A percentile compares a stretch with the other conserved stretches of the same genome.
Conservation (phyloP, 2,113 vertebrate species). For the Sapajus apella region DNA sequence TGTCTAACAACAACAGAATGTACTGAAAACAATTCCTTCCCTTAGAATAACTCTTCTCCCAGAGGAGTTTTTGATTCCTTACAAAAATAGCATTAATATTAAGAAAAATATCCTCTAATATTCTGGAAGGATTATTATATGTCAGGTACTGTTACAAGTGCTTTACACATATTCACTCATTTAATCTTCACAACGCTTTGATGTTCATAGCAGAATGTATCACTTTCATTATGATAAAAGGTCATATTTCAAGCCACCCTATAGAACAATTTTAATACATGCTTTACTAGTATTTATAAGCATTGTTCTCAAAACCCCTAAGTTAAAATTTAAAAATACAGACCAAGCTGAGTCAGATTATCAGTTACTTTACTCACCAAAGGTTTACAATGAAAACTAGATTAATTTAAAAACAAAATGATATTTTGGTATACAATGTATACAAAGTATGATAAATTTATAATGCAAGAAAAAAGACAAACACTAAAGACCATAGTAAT, state of each 20-base stretch:
- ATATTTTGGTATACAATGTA: neutral
- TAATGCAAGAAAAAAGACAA: neutral
- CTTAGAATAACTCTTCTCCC: neutral
- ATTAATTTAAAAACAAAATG: neutral
- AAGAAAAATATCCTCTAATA: neutral
- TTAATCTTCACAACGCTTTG: neutral
- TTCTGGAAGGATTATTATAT: neutral
- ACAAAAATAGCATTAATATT: neutral
- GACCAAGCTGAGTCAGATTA: neutral
- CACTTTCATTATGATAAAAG: neutral
- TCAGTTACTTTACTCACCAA: neutral
- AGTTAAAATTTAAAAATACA: neutral
- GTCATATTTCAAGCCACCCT: neutral
- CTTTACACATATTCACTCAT: neutral
- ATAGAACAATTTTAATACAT: neutral
- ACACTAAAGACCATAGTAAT: neutral
- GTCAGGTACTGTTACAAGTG: neutral
- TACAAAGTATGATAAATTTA: neutral
- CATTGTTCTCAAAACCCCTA: neutral
- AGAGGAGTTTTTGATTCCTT: neutral
- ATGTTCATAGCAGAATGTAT: neutral
- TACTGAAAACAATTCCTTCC: neutral
- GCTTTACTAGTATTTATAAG: neutral
- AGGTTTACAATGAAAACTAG: neutral
- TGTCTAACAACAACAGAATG: neutral